phyloP scores from a whole-genome alignment of 2,113 vertebrate genomes.

The Ariopsis seemanni region DNA sequence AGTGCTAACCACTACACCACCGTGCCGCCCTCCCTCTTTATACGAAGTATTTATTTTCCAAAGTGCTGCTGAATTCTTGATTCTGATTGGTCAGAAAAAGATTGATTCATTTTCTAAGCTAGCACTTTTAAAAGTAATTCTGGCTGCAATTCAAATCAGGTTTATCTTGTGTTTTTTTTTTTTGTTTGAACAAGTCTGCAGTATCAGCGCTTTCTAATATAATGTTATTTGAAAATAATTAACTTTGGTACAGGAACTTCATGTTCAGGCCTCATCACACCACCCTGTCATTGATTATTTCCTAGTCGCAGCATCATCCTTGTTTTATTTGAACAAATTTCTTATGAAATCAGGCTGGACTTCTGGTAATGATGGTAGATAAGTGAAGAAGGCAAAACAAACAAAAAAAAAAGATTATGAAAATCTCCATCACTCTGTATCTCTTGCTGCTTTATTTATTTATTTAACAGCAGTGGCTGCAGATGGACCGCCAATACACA shows the following conservation, averaged over 20 bases:
- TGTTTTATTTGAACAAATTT: background rate
- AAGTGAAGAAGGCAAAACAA: background rate
- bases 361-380: background rate
- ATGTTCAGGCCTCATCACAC: background rate
- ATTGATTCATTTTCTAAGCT: background rate
- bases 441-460: background rate
- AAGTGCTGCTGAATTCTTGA: background rate
- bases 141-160: background rate
- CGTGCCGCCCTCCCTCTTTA: too few species aligned
- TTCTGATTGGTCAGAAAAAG: background rate
- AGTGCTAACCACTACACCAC: too few species aligned
- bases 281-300: background rate
- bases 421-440: background rate
- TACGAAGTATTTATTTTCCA: background rate
- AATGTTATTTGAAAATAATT: background rate
- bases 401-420: too few species aligned
- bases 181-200: background rate
- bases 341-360: background rate
- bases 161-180: background rate
- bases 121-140: background rate
- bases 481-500: slow-evolving; percentile 33
- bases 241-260: background rate
- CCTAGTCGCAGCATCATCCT: background rate
- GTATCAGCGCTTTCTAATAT: too few species aligned
- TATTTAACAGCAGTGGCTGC: background rate